These are phyloP conservation scores for Kryphioiulus occultus DNA, from an alignment of 2,888 invertebrate genomes.

Conservation along the genomic window DNA sequence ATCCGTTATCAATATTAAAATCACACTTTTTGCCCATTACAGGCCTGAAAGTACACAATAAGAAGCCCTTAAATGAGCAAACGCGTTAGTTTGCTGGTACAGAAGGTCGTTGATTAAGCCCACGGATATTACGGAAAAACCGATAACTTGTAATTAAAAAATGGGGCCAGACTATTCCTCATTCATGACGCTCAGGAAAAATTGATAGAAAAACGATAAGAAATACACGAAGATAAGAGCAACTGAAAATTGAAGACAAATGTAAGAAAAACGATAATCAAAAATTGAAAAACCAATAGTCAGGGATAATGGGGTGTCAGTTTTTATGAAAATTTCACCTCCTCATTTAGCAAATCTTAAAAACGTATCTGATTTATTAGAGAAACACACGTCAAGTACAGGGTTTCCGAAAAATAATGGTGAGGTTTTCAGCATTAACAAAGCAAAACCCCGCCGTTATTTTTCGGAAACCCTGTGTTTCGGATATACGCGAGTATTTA, in stretches of 20 bases:
- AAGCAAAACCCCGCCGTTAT: too few relatives aligned
- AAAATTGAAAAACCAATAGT: too few relatives aligned
- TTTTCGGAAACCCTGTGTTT: too few relatives aligned
- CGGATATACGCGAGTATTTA: too few relatives aligned
- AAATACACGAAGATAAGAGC: background rate
- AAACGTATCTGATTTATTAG: too few relatives aligned
- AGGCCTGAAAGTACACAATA: background rate
- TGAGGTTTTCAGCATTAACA: too few relatives aligned
- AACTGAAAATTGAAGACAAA: background rate
- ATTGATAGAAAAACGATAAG: background rate
- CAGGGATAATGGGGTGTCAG: too few relatives aligned
- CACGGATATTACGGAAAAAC: background rate
- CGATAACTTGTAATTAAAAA: conserved; percentile 2
- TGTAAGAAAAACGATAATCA: background rate
- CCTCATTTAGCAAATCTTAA: too few relatives aligned
- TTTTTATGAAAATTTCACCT: too few relatives aligned
- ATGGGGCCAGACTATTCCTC: background rate
- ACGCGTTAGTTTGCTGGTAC: background rate
- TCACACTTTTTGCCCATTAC: background rate
- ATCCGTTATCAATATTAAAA: background rate
- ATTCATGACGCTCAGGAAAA: background rate
- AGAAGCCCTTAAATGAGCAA: background rate
- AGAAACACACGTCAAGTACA: too few relatives aligned
- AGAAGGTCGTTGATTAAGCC: background rate
- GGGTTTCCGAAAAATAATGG: too few relatives aligned